Evolutionary conservation across 2,113 vertebrate species (phyloP).

Genomic region (Oreotrochilus melanogaster): DNA sequence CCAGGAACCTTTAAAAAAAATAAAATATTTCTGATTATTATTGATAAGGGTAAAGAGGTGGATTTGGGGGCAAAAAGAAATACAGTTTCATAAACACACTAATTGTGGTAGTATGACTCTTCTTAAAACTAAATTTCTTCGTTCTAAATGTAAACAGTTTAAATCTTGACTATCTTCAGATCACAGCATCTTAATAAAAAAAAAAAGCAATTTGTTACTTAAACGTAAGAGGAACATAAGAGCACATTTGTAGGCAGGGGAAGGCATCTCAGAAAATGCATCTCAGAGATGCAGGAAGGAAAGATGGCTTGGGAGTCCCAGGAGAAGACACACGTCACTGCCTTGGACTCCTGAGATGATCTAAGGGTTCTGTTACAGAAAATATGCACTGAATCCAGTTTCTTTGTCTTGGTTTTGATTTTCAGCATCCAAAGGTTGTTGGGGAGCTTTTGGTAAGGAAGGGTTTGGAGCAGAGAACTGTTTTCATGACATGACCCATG

Average conservation of each 20-base stretch:
- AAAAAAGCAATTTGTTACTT: background rate
- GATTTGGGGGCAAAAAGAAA: background rate
- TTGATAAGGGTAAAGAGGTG: background rate
- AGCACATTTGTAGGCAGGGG: background rate
- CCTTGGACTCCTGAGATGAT: conserved; percentile 23
- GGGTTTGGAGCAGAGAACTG: background rate
- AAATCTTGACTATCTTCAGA: background rate
- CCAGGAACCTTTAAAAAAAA: background rate
- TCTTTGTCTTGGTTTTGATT: conserved; percentile 45
- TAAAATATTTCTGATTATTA: background rate
- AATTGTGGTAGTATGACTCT: background rate
- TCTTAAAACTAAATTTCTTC: background rate
- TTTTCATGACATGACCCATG: background rate
- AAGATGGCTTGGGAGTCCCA: background rate
- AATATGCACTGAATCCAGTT: background rate
- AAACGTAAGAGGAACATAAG: background rate
- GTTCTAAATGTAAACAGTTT: background rate
- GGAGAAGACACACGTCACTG: background rate
- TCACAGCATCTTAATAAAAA: background rate
- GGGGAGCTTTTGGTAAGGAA: background rate
- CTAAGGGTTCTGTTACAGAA: conserved; percentile 23
- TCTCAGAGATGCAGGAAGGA: background rate
- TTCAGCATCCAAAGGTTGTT: background rate
- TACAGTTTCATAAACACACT: background rate
- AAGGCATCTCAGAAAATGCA: background rate